A percentile compares a stretch with the other conserved stretches of the same genome.
These are phyloP conservation scores for Spodoptera littoralis DNA, from an alignment of 2,888 invertebrate genomes.

Conservation along the genomic window DNA sequence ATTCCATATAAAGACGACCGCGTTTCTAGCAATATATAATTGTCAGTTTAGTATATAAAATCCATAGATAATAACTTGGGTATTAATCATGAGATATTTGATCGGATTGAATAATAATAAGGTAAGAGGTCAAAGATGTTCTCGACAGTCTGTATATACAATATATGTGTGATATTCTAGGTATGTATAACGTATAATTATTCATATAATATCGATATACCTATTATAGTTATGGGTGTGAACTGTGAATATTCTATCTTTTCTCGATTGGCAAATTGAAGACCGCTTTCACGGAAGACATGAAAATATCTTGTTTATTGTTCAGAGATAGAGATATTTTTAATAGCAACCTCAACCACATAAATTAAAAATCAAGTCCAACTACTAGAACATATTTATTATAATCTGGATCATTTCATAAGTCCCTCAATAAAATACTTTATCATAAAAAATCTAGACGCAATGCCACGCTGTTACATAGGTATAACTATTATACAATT, in stretches of 20 bases:
- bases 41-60: constrained; percentile 51
- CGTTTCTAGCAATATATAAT: constrained; percentile 47
- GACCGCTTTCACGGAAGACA: too few species aligned
- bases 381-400: too few species aligned
- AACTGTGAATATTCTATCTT: too few species aligned
- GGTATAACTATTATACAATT: constrained; percentile 62
- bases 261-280: too few species aligned
- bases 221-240: too few species aligned
- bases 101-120: constrained; percentile 44
- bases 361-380: constrained; percentile 8
- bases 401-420: constrained; percentile 50
- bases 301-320: too few species aligned
- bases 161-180: too few species aligned
- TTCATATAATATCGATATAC: too few species aligned
- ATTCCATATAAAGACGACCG: constrained; percentile 14
- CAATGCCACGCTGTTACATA: constrained; percentile 44
- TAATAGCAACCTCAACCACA: too few species aligned
- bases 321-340: too few species aligned
- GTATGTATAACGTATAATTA: too few species aligned
- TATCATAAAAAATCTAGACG: constrained; percentile 54
- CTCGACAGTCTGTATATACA: constrained; percentile 22
- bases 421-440: constrained; percentile 44
- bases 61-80: constrained; percentile 45
- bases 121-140: constrained; percentile 42
- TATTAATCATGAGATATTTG: constrained; percentile 56